phyloP scores from a whole-genome alignment of 1,140 invertebrate genomes.

The Agraylea sexmaculata region DNA sequence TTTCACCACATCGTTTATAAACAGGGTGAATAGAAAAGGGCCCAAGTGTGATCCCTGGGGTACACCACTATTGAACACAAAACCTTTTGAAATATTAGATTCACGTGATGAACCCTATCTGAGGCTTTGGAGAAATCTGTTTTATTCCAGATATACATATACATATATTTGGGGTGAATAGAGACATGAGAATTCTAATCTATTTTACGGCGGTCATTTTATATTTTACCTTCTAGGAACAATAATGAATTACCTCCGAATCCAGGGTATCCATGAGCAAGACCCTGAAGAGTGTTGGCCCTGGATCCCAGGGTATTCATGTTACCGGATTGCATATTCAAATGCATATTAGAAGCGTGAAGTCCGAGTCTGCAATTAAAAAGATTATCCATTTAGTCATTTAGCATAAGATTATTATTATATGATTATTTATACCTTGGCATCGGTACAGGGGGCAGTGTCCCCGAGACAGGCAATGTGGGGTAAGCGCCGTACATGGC shows the following conservation, averaged over 20 bases:
- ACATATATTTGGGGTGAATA: too few species aligned
- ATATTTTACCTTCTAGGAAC: not conserved
- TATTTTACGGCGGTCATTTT: too few species aligned
- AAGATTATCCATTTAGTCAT: slow-evolving; percentile 1
- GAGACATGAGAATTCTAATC: too few species aligned
- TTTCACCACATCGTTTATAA: too few species aligned
- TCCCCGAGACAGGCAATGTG: slow-evolving; percentile 37
- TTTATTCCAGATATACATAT: too few species aligned
- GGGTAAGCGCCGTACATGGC: slow-evolving; percentile 69
- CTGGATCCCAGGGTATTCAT: slow-evolving; percentile 33
- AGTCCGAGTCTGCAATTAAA: slow-evolving; percentile 36
- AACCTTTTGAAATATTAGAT: too few species aligned
- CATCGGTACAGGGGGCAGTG: slow-evolving; percentile 58
- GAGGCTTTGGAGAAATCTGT: too few species aligned
- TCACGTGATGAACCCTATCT: too few species aligned
- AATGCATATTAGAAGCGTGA: slow-evolving; percentile 30
- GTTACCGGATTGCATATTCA: slow-evolving; percentile 33
- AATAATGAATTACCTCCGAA: slow-evolving; percentile 10
- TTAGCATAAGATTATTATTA: not conserved
- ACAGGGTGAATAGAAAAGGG: too few species aligned
- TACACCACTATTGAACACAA: too few species aligned
- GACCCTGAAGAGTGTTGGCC: slow-evolving; percentile 29
- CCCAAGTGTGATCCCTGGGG: too few species aligned
- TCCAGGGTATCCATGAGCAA: slow-evolving; percentile 13
- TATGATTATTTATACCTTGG: slow-evolving; percentile 38